These are phyloP conservation scores for Hypena proboscidalis DNA, from an alignment of 2,888 invertebrate species.

Conservation along the genomic window DNA sequence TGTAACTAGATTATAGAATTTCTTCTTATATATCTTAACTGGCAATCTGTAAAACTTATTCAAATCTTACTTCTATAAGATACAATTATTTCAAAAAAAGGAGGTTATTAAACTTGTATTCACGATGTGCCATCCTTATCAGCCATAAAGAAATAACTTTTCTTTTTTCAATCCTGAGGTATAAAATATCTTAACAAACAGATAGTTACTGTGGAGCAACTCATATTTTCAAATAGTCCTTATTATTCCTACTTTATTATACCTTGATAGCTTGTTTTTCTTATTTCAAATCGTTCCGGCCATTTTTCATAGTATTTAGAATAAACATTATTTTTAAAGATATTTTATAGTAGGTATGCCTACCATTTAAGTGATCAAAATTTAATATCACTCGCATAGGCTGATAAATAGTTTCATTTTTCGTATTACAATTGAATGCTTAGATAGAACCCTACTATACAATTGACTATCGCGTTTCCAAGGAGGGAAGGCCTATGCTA, in stretches of 20 bases:
- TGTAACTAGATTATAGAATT: slow-evolving; percentile 30
- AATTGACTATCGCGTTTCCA: slow-evolving; percentile 7
- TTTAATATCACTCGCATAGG: background rate
- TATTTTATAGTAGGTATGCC: slow-evolving; percentile 20
- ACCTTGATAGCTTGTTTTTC: slow-evolving; percentile 40
- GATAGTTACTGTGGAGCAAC: too few relatives aligned
- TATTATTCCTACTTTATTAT: background rate
- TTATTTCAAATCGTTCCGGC: slow-evolving; percentile 79
- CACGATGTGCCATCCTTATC: too few relatives aligned
- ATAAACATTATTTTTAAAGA: slow-evolving; percentile 48
- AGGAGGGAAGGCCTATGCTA: slow-evolving; percentile 10
- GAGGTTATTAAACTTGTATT: too few relatives aligned
- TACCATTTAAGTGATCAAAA: slow-evolving; percentile 15
- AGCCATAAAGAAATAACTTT: too few relatives aligned
- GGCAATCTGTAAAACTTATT: slow-evolving; percentile 2
- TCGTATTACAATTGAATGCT: background rate
- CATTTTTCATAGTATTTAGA: slow-evolving; percentile 79
- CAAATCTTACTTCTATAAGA: too few relatives aligned
- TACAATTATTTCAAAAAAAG: too few relatives aligned
- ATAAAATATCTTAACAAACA: too few relatives aligned
- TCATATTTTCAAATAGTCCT: too few relatives aligned
- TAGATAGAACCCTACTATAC: slow-evolving; percentile 1
- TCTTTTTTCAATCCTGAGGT: too few relatives aligned
- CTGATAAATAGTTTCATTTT: background rate
- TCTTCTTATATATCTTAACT: slow-evolving; percentile 14